These are phyloP conservation scores for Polydesmus complanatus DNA, from an alignment of 2,888 invertebrate genomes.

Conservation along the genomic window DNA sequence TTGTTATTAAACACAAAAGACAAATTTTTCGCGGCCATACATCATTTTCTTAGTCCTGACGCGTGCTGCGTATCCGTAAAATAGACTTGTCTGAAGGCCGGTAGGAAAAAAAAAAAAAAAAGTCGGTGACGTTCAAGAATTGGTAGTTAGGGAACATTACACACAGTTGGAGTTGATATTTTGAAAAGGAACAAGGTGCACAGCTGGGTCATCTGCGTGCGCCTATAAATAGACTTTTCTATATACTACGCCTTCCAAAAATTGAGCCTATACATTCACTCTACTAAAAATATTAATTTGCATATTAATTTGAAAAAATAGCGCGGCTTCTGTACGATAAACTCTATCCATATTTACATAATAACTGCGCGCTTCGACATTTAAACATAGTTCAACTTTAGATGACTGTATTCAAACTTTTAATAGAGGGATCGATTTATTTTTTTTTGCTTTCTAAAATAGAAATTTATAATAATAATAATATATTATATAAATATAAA, in stretches of 20 bases:
- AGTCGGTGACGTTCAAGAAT: not conserved
- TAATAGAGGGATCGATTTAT: not conserved
- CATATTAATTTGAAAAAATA: too few species aligned
- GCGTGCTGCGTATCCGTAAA: not conserved
- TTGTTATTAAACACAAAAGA: not conserved
- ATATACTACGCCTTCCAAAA: too few species aligned
- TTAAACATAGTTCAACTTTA: not conserved
- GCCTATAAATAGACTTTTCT: too few species aligned
- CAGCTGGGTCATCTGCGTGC: not conserved
- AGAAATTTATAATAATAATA: not conserved
- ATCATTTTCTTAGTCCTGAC: not conserved
- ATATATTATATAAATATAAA: too few species aligned
- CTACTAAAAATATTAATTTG: not conserved
- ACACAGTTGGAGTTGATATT: not conserved
- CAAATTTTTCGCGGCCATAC: not conserved
- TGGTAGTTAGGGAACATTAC: not conserved
- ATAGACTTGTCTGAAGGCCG: not conserved
- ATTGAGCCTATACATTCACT: not conserved
- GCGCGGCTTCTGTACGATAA: too few species aligned
- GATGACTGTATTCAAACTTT: not conserved
- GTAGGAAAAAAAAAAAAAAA: not conserved
- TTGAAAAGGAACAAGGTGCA: not conserved
- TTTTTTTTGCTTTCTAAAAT: not conserved
- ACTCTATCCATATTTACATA: not conserved
- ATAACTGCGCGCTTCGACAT: not conserved